Evolutionary conservation across 2,888 invertebrate species (phyloP).

Genomic region (Eilema depressum): DNA sequence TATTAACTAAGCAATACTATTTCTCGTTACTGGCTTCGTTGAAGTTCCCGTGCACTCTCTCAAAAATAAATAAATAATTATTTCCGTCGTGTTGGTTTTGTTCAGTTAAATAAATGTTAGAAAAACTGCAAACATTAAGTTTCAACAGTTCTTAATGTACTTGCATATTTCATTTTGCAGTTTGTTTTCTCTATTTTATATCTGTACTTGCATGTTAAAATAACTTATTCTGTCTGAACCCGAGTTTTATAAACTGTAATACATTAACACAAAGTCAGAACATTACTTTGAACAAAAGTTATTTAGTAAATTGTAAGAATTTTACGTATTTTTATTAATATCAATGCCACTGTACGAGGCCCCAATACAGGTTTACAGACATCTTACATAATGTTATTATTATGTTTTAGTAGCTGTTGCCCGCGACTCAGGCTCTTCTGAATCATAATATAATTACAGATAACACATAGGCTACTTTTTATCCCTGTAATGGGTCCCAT

Average conservation of each 20-base stretch:
- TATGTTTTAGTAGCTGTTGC: not conserved
- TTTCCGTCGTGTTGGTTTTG: conserved; percentile 8
- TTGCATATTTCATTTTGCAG: not conserved
- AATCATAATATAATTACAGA: too few relatives aligned
- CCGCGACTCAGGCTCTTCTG: too few relatives aligned
- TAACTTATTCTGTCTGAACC: not conserved
- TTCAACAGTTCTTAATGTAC: conserved; percentile 9
- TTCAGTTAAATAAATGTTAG: conserved; percentile 9
- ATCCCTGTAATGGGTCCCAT: too few relatives aligned
- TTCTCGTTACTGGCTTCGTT: not conserved
- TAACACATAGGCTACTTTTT: too few relatives aligned
- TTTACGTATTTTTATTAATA: not conserved
- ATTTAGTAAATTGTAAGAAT: not conserved
- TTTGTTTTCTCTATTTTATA: not conserved
- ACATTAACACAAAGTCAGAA: not conserved
- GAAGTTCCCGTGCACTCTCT: not conserved
- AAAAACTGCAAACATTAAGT: not conserved
- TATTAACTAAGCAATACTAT: conserved; percentile 4
- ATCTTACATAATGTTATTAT: not conserved
- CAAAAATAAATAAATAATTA: conserved; percentile 11
- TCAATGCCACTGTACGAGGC: not conserved
- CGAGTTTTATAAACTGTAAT: not conserved
- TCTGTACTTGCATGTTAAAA: not conserved
- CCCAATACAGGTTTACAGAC: too few relatives aligned
- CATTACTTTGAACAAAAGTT: not conserved